Evolutionary conservation across 2,113 vertebrate species (phyloP).

Genomic region (Erpornis zantholeuca): DNA sequence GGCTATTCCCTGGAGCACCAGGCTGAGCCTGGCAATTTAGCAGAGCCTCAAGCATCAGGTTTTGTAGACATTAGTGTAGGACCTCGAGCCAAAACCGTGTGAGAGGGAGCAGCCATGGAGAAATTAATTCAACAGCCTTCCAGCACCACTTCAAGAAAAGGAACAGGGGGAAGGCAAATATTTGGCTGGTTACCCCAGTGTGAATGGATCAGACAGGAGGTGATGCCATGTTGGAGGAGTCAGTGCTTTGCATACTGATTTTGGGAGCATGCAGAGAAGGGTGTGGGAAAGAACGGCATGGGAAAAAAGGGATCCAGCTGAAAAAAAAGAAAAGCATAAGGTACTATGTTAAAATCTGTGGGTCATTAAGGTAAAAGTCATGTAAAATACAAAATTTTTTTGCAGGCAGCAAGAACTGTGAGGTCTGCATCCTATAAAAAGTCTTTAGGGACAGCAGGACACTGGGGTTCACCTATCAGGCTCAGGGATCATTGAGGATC

Average conservation of each 20-base stretch:
- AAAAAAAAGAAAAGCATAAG: not conserved
- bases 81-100: not conserved
- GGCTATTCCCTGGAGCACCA: not conserved
- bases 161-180: not conserved
- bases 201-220: not conserved
- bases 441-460: not conserved
- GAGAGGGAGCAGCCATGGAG: not conserved
- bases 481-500: fast-evolving
- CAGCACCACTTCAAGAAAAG: not conserved
- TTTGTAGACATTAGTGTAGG: not conserved
- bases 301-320: not conserved
- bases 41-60: not conserved
- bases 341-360: not conserved
- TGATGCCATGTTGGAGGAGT: not conserved
- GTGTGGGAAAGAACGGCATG: not conserved
- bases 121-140: not conserved
- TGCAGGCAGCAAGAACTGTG: not conserved
- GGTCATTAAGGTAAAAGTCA: not conserved
- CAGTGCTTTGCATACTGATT: not conserved
- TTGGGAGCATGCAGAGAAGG: not conserved
- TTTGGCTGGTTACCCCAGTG: not conserved
- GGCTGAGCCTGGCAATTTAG: not conserved
- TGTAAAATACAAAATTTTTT: not conserved
- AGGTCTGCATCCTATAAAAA: not conserved
- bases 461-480: not conserved